Conservation (phyloP, 2,888 invertebrate genomes). For the Carcina quercana region DNA sequence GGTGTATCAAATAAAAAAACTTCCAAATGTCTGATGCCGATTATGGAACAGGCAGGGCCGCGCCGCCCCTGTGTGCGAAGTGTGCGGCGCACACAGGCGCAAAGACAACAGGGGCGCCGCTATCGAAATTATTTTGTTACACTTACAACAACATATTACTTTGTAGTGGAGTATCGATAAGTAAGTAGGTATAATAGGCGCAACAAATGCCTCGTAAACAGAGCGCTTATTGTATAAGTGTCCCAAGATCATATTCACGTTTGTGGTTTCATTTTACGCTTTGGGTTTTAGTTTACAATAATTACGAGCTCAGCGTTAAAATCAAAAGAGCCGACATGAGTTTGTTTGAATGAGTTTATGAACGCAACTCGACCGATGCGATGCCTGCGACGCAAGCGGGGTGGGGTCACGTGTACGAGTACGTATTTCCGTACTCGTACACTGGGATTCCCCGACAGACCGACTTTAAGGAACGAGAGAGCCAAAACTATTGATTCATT, state of each 20-base stretch:
- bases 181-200: conserved; percentile 5
- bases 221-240: conserved; percentile 1
- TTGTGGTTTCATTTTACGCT: conserved; percentile 9
- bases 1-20: too few relatives aligned
- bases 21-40: too few relatives aligned
- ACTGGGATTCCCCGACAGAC: background rate
- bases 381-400: background rate
- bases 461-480: background rate
- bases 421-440: too few relatives aligned
- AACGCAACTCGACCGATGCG: background rate
- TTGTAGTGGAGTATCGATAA: conserved; percentile 7
- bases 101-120: conserved; percentile 8
- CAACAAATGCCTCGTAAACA: conserved; percentile 4
- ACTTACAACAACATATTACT: conserved; percentile 7
- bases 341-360: conserved; percentile 1
- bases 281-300: conserved; percentile 8
- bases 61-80: conserved; percentile 15
- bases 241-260: conserved; percentile 12
- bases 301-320: conserved; percentile 9
- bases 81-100: conserved; percentile 16
- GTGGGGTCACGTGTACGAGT: too few relatives aligned
- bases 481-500: too few relatives aligned
- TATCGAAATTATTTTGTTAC: conserved; percentile 7
- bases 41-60: too few relatives aligned
- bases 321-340: conserved; percentile 5